A percentile compares a stretch with the other conserved stretches of the same genome.
These are phyloP conservation scores for Linepithema humile DNA, from an alignment of 1,140 invertebrate genomes.

Conservation along the genomic window DNA sequence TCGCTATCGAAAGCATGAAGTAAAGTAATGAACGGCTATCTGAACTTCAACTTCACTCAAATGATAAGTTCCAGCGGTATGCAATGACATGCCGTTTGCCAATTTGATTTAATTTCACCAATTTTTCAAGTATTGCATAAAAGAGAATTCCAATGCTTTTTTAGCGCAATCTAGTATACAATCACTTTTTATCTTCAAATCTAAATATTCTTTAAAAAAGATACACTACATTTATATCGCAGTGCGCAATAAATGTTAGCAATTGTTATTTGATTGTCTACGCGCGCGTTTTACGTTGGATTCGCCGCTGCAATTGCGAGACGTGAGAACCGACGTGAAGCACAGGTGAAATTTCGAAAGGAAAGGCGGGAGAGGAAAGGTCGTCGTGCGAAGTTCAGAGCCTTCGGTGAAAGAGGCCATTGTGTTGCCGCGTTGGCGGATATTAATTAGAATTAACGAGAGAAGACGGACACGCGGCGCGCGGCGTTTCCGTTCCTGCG, in stretches of 20 bases:
- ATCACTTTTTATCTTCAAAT: neutral
- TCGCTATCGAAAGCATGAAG: neutral
- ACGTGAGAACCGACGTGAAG: neutral
- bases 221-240: neutral
- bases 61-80: neutral
- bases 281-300: no score
- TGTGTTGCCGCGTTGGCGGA: conserved; percentile 4
- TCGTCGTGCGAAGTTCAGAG: conserved; percentile 57
- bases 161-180: neutral
- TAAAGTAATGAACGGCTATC: neutral
- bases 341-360: conserved; percentile 53
- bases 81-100: neutral
- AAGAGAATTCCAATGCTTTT: neutral
- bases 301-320: no score
- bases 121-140: neutral
- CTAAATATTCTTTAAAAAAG: neutral
- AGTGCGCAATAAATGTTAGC: no score
- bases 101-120: neutral
- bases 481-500: neutral
- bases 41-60: neutral
- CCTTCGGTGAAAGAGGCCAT: conserved; percentile 47
- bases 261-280: no score
- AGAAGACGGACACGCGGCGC: neutral
- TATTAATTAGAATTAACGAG: conserved; percentile 64
- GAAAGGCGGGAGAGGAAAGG: conserved; percentile 41